Evolutionary conservation across 2,113 vertebrate species (phyloP), one percentile per base, ranked within the genome.

Genomic region (Malaclemys terrapin): DNA sequence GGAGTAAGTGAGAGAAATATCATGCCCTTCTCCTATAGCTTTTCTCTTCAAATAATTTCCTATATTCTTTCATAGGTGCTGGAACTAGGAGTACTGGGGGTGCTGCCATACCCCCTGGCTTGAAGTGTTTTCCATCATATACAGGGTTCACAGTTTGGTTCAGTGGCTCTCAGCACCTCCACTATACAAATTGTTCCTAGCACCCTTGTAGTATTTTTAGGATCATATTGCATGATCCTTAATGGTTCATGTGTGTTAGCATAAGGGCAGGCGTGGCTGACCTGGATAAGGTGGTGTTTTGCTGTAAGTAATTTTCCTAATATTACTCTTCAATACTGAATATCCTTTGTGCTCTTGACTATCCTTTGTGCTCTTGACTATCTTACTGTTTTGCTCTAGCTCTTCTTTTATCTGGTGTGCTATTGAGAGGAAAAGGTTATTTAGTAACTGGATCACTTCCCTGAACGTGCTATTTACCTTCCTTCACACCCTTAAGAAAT

Each of bases 401-500:
- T 42, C 42, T 24, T 75, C 85, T 82, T 91, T 88, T 72, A 49
- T 86, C 88, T 53, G 50, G 20, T 53, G 5, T 9, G 4, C 72
- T 88, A 29, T 49, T 19, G 42, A 52, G 85, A 80, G 52, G 10
- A 31, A 79, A 80, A 42, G 13, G 31, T 76, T 81, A 87, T 92
- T 88, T 45, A 84, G 50, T 25, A 38, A 86, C 20, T 50, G 75
- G 78, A 54, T 91, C 19, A 7, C 80, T 90, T 87, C 53, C 38
- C 8, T 42, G 10, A 20, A 25, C 2, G 10, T 75, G 17, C 19
- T 20, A 6, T n/a, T 38, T 75, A 11, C n/a, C 69, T 22, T 75
- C 9, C 38, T 75, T 42, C 69, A 59, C 14, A 76, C 93, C 50
- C 57, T 45, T 80, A 54, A 90, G 90, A 76, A 91, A 85, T 80